These are phyloP conservation scores for Otocyon megalotis DNA, from an alignment of 2,113 vertebrate genomes.

Conservation along the genomic window DNA sequence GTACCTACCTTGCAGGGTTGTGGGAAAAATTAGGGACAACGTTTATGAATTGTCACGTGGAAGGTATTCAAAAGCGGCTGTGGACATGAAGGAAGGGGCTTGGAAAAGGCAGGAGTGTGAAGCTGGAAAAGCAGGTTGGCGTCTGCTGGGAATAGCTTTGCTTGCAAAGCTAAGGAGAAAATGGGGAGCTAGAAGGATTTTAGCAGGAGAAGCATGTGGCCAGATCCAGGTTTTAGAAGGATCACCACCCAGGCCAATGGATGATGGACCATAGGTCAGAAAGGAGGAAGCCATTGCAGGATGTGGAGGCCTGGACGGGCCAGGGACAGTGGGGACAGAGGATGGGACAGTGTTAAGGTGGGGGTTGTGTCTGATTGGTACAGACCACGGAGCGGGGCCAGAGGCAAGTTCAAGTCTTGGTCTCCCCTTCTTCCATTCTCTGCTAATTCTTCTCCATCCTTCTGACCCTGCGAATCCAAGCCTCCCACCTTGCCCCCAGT, in stretches of 20 bases:
- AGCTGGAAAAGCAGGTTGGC: not conserved
- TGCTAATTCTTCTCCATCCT: not conserved
- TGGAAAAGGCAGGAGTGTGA: not conserved
- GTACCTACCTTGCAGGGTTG: not conserved
- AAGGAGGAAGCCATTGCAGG: not conserved
- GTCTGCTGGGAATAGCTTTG: not conserved
- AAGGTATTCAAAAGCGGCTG: not conserved
- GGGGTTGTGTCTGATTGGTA: not conserved
- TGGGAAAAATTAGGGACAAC: not conserved
- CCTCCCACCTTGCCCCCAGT: not conserved
- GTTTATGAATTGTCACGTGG: not conserved
- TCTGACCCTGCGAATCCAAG: too few species aligned
- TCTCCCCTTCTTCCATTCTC: not conserved
- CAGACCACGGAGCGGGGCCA: not conserved
- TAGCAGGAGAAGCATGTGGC: not conserved
- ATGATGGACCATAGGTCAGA: not conserved
- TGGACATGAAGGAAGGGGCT: not conserved
- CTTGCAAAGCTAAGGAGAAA: not conserved
- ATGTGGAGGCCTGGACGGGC: too few species aligned
- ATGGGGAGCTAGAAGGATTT: too few species aligned
- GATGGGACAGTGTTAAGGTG: not conserved
- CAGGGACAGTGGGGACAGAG: not conserved
- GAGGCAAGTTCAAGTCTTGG: rapidly evolving
- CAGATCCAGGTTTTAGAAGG: not conserved
- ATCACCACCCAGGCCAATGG: not conserved